Conservation (phyloP, 2,888 invertebrate genomes). For the Andrena haemorrhoa region DNA sequence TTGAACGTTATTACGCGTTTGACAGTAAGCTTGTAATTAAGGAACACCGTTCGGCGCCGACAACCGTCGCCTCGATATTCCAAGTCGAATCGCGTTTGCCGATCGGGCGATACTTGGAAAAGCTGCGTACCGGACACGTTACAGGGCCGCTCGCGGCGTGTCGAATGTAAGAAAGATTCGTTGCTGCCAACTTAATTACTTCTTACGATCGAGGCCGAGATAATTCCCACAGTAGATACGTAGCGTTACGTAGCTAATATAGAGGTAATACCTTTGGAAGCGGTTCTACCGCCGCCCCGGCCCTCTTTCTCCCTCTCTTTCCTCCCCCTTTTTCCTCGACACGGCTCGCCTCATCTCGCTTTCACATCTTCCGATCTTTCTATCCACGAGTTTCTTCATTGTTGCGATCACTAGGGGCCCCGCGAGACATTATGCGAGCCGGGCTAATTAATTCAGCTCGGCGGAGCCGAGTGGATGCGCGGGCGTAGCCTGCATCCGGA, state of each 20-base stretch:
- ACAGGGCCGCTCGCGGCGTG: neutral
- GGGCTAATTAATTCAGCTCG: slow-evolving; percentile 41
- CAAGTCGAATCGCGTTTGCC: slow-evolving; percentile 2
- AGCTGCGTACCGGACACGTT: neutral
- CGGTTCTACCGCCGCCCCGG: neutral
- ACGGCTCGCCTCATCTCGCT: slow-evolving; percentile 27
- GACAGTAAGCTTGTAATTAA: slow-evolving; percentile 78
- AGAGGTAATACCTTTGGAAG: slow-evolving; percentile 12
- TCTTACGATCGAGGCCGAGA: slow-evolving; percentile 47
- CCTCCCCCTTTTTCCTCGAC: neutral
- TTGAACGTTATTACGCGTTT: slow-evolving; percentile 78
- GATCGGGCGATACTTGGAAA: neutral
- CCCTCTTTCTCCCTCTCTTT: neutral
- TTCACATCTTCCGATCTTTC: slow-evolving; percentile 34
- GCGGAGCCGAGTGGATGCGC: slow-evolving; percentile 33
- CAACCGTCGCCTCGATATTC: slow-evolving; percentile 23
- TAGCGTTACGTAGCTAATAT: slow-evolving; percentile 33
- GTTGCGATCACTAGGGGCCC: slow-evolving; percentile 20
- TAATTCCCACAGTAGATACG: slow-evolving; percentile 25
- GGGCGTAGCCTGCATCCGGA: slow-evolving; percentile 75
- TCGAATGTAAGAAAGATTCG: slow-evolving; percentile 32
- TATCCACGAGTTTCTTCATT: slow-evolving; percentile 15
- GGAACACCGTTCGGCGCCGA: slow-evolving; percentile 63
- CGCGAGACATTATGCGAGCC: slow-evolving; percentile 6
- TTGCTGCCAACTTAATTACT: slow-evolving; percentile 51